Base-by-base conservation (phyloP, 2,888 invertebrate species). In the Eristalis intricaria region DNA sequence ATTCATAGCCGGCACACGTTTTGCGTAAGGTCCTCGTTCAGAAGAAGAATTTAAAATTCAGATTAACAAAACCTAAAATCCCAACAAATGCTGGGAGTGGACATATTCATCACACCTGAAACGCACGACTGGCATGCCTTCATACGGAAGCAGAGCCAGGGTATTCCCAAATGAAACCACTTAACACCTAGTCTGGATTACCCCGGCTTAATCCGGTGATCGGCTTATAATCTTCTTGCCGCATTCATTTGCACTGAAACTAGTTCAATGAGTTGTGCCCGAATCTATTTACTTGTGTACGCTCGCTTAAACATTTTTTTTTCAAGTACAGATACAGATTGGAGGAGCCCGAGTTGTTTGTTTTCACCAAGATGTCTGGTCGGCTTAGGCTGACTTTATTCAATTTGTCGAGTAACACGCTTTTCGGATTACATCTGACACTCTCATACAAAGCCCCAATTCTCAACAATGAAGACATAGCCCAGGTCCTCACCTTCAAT, bases 391-490 rank as follows among this genome's bases (percentile, higher is more conserved):
- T 68, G 90, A 89, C 78, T 90, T 90, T 90, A 90, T 90, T 90
- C 89, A 92, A 92, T 92, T 92, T 91, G 91, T 90, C 91, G 86
- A 91, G 90, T 91, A 92, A 92, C 91, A 91, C 91, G 91, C 92
- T 92, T 92, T 91, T 89, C 81, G 90, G 92, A 91, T 92, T 92
- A 92, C 90, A 81, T 90, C 90, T 90, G 92, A 91, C 87, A 68
- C 79, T 80, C 56, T 61, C 23, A 8, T 50, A 79, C 79, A 84
- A 84, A 84, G 76, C 87, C 87, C 87, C 79, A 84, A 69, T 71
- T 19, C 69, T 58, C 22, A 71, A 84, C 84, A 87, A 84, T 73
- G 68, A 64, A 68, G n/a, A 29, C 50, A 63, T 23, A 66, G 78
- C 70, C 19, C 35, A 66, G 32, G 66, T 71, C 64, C 60, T 75